Conservation (phyloP, 2,113 vertebrate genomes). For the Cryptotis parvus region DNA sequence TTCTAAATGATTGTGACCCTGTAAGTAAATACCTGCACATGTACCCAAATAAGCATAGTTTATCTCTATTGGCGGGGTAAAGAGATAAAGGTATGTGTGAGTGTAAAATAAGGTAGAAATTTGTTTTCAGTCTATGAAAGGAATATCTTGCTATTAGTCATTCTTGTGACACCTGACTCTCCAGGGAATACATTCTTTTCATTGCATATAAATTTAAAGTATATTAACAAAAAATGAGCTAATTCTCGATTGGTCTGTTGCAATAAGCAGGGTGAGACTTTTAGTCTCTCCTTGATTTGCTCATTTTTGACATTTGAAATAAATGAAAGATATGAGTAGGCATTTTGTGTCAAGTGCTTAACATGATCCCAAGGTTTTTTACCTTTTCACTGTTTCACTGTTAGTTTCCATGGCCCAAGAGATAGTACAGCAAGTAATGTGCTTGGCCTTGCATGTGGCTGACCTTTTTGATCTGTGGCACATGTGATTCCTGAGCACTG, state of each 20-base stretch:
- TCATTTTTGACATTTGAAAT: too few species aligned
- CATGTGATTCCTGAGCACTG: too few species aligned
- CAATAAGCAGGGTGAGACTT: conserved; percentile 6
- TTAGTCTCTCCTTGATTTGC: too few species aligned
- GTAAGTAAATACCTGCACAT: conserved; percentile 24
- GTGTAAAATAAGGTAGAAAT: not conserved
- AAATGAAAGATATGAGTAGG: too few species aligned
- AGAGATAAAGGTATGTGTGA: not conserved
- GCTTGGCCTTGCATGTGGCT: too few species aligned
- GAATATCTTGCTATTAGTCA: not conserved
- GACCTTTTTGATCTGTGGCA: too few species aligned
- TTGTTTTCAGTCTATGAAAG: not conserved
- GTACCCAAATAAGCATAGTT: not conserved
- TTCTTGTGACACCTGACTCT: not conserved
- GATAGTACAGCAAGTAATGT: not conserved
- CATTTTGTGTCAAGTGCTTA: too few species aligned
- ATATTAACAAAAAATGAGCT: not conserved
- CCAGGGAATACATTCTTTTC: conserved; percentile 41
- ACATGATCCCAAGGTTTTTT: too few species aligned
- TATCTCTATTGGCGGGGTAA: not conserved
- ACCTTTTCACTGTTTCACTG: too few species aligned
- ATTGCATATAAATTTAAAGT: conserved; percentile 32
- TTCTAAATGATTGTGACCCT: not conserved
- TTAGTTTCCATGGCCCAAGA: too few species aligned
- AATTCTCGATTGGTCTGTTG: conserved; percentile 3